Conservation (phyloP, 2,888 invertebrate species). For the Cantharis rustica region DNA sequence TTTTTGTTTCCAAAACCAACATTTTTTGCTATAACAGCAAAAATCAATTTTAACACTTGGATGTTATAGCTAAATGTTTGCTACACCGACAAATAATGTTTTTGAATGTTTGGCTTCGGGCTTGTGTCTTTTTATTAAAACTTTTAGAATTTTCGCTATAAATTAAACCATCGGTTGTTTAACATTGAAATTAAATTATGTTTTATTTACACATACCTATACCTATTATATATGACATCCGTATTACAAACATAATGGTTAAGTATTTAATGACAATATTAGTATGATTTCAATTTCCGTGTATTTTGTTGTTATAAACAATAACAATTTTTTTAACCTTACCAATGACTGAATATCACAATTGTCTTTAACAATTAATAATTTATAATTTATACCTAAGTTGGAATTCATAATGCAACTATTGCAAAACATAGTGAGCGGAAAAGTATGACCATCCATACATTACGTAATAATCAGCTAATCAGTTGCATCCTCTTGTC, state of each 20-base stretch:
- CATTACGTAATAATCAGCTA: slow-evolving; percentile 4
- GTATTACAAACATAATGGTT: slow-evolving; percentile 27
- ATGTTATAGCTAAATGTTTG: too few relatives aligned
- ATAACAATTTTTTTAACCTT: slow-evolving; percentile 4
- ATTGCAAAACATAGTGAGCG: slow-evolving; percentile 3
- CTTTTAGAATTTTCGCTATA: neutral
- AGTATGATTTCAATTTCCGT: slow-evolving; percentile 31
- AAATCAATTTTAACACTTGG: too few relatives aligned
- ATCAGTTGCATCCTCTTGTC: neutral
- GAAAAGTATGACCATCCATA: slow-evolving; percentile 4
- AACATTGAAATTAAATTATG: neutral
- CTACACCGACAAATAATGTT: too few relatives aligned
- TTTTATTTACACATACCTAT: slow-evolving; percentile 15
- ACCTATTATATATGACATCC: slow-evolving; percentile 30
- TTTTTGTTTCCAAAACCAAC: too few relatives aligned
- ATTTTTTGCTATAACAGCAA: too few relatives aligned
- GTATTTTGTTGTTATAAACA: slow-evolving; percentile 10
- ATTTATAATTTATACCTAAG: slow-evolving; percentile 11
- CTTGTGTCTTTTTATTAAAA: too few relatives aligned
- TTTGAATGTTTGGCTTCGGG: too few relatives aligned
- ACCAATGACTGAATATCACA: slow-evolving; percentile 2
- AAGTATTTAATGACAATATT: slow-evolving; percentile 31
- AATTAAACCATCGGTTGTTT: neutral
- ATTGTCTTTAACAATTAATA: slow-evolving; percentile 10
- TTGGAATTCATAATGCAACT: neutral